Base-by-base conservation (phyloP, 2,888 invertebrate species). In the Epirrhoe alternata region DNA sequence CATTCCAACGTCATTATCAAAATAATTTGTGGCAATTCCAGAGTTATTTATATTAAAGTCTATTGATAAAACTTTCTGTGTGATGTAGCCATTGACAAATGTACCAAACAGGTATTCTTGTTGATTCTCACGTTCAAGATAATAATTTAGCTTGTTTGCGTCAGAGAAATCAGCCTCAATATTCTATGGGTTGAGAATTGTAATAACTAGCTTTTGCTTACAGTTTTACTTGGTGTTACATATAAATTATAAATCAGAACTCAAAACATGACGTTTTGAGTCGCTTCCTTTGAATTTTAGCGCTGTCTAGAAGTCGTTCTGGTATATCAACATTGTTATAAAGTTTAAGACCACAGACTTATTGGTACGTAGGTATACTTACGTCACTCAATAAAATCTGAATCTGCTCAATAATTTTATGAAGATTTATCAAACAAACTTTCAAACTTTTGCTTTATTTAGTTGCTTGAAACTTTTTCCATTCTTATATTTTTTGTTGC, bases 1-100 rank as follows among this genome's bases (percentile, higher is more conserved):
- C 68, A 65, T 70, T 71, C 67, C 61, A 63, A 53, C 49, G 58
- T 66, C 67, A 67, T 70, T 66, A 65, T 66, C 53, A 17, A 64
- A 63, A 67, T 66, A 59, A 66, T 70, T 69, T 69, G 71, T 73
- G 49, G 12, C 54, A 35, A 65, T 58, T 51, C 60, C 59, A 66
- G 60, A 63, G 65, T 70, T 70, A 59, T 68, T 64, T 59, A 67
- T 67, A 68, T 55, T 62, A 66, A 63, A 69, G 59, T 65, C 66
- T 70, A 71, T 66, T 69, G 72, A 72, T 67, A 68, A 47, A 66
- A 70, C 64, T 72, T 67, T 72, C 62, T 67, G 24, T 61, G 63
- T 53, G 64, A 73, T 71, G 64, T 53, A 69, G 66, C 55, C 63
- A 69, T 72, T 68, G 72, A 72, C 64, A 73, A 71, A 70, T 68